Percentiles rank a stretch among this genome's conserved stretches.
phyloP scores from a whole-genome alignment of 1,140 invertebrate species.

The Drosophila funebris region DNA sequence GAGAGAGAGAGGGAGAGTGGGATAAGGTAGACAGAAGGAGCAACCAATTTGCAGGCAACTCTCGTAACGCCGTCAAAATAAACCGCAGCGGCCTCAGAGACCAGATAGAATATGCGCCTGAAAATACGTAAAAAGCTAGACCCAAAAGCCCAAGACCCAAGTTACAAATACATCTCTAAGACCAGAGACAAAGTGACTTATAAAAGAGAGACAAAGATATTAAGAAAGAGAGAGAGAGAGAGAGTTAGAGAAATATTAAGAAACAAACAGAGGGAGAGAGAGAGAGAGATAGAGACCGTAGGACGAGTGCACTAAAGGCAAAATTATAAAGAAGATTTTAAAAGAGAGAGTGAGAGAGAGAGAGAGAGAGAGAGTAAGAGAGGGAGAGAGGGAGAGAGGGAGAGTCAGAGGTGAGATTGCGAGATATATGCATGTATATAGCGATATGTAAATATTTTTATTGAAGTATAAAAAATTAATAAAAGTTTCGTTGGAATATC shows the following conservation, averaged over 20 bases:
- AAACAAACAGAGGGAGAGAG: neutral
- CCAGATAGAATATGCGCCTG: conserved; percentile 55
- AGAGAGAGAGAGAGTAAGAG: conserved; percentile 11
- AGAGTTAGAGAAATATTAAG: neutral
- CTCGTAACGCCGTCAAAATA: conserved; percentile 42
- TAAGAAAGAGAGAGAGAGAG: neutral
- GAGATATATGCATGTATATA: conserved; percentile 47
- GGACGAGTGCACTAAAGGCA: neutral
- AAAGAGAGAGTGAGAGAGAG: neutral
- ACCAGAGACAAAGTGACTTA: conserved; percentile 17
- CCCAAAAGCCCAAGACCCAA: conserved; percentile 67
- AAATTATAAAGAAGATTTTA: neutral
- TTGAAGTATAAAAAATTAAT: conserved; percentile 75
- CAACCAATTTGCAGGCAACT: conserved; percentile 38
- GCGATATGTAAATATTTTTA: conserved; percentile 71
- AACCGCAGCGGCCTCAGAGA: conserved; percentile 22
- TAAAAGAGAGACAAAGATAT: conserved; percentile 3
- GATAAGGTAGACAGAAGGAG: neutral
- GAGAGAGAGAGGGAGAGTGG: neutral
- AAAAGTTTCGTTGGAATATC: conserved; percentile 53
- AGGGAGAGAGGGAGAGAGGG: conserved; percentile 20
- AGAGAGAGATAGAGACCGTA: conserved; percentile 4
- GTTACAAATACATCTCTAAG: conserved; percentile 60
- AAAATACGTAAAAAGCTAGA: conserved; percentile 71
- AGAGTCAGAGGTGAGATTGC: conserved; percentile 22